These are phyloP conservation scores for Ceratosolen solmsi DNA, from an alignment of 1,140 invertebrate species.

Conservation along the genomic window DNA sequence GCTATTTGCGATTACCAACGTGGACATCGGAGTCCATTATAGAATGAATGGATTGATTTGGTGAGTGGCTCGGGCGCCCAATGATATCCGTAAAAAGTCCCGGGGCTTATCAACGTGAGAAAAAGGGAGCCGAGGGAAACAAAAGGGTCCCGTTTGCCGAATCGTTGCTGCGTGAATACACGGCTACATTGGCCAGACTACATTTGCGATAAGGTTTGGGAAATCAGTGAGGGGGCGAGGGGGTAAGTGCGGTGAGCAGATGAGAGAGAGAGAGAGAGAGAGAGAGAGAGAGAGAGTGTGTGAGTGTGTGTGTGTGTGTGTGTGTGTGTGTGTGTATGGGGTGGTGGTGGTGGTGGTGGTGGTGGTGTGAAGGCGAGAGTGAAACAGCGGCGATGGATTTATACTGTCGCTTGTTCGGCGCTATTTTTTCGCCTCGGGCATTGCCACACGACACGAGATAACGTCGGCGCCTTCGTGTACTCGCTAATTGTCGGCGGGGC, in stretches of 20 bases:
- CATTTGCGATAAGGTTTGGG: constrained; percentile 21
- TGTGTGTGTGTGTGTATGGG: too few relatives aligned
- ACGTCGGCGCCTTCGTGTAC: constrained; percentile 31
- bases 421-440: not conserved
- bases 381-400: constrained; percentile 26
- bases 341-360: too few relatives aligned
- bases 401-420: constrained; percentile 39
- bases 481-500: constrained; percentile 34
- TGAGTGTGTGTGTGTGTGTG: too few relatives aligned
- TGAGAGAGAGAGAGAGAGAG: too few relatives aligned
- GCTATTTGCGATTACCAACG: too few relatives aligned
- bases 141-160: not conserved
- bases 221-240: not conserved
- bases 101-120: constrained; percentile 7
- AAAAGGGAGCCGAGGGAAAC: not conserved
- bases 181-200: not conserved
- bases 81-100: not conserved
- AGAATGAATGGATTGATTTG: not conserved
- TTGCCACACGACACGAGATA: constrained; percentile 36
- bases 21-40: not conserved
- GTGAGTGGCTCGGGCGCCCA: not conserved
- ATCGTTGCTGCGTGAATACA: not conserved
- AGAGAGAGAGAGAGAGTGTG: too few relatives aligned
- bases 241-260: too few relatives aligned
- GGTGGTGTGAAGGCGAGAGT: not conserved